A percentile compares a stretch with the other conserved stretches of the same genome.
phyloP scores from a whole-genome alignment of 2,113 vertebrate species.

The Seriola rivoliana region DNA sequence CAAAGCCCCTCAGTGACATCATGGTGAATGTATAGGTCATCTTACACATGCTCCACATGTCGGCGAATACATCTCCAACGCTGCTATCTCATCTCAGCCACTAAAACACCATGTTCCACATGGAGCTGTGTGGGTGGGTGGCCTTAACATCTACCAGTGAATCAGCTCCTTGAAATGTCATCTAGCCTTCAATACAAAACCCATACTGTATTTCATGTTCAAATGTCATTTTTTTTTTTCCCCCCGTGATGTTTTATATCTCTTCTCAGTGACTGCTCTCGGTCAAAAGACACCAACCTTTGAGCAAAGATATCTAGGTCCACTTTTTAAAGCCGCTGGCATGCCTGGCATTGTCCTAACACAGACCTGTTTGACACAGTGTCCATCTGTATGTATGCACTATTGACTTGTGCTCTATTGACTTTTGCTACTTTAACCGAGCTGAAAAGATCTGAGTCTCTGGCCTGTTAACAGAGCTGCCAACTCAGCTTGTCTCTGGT shows the following conservation, averaged over 20 bases:
- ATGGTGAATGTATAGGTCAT: slow-evolving; percentile 73
- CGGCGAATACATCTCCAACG: slow-evolving; percentile 63
- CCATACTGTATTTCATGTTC: slow-evolving; percentile 74
- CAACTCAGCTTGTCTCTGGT: slow-evolving; percentile 80
- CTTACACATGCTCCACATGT: slow-evolving; percentile 73
- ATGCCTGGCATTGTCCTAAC: slow-evolving; percentile 58
- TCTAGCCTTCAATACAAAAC: slow-evolving; percentile 67
- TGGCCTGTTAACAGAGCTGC: slow-evolving; percentile 79
- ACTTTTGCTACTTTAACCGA: slow-evolving; percentile 73
- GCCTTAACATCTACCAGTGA: slow-evolving; percentile 77
- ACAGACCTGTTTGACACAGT: slow-evolving; percentile 57
- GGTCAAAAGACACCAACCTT: slow-evolving; percentile 62
- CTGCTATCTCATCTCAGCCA: slow-evolving; percentile 69
- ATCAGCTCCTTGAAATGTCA: slow-evolving; percentile 83
- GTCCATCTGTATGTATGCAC: slow-evolving; percentile 73
- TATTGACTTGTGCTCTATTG: slow-evolving; percentile 79
- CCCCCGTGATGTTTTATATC: slow-evolving; percentile 53
- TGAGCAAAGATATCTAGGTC: slow-evolving; percentile 60
- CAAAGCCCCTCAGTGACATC: slow-evolving; percentile 56
- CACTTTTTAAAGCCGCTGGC: slow-evolving; percentile 55
- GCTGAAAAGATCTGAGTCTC: slow-evolving; percentile 75
- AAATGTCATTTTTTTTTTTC: slow-evolving; percentile 75
- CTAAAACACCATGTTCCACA: slow-evolving; percentile 75
- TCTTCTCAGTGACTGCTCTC: slow-evolving; percentile 49
- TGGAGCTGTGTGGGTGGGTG: slow-evolving; percentile 69